Percentiles rank a stretch among this genome's conserved stretches.
Evolutionary conservation across 1,140 invertebrate genomes (phyloP).

Genomic region (Hydropsyche tenuis): DNA sequence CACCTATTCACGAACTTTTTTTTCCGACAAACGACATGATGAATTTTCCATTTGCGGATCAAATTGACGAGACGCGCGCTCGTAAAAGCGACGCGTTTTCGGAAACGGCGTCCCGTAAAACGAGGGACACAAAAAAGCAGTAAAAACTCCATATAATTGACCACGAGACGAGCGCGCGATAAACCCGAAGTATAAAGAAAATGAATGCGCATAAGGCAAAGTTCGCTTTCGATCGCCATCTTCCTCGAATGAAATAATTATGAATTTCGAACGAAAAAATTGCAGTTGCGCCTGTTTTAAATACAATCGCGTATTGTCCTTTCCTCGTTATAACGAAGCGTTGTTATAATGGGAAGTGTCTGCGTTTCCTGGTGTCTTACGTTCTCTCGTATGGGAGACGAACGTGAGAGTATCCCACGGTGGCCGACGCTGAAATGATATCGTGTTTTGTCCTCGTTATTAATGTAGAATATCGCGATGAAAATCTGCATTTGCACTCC

Average conservation of each 20-base stretch:
- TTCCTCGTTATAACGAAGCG: neutral
- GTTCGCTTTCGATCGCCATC: too few relatives aligned
- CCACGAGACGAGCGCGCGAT: too few relatives aligned
- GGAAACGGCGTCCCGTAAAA: too few relatives aligned
- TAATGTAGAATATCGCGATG: neutral
- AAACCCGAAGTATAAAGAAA: too few relatives aligned
- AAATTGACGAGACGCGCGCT: too few relatives aligned
- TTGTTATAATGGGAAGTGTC: neutral
- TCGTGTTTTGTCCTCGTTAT: conserved; percentile 10
- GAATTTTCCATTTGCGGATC: neutral
- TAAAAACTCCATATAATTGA: too few relatives aligned
- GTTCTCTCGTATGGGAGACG: conserved; percentile 1
- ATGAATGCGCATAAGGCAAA: too few relatives aligned
- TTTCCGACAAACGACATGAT: neutral
- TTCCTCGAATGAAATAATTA: too few relatives aligned
- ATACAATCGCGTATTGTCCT: conserved; percentile 16
- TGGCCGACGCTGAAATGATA: conserved; percentile 8
- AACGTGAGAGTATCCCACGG: conserved; percentile 20
- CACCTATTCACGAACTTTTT: conserved; percentile 6
- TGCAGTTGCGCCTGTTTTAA: neutral
- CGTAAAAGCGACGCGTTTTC: too few relatives aligned
- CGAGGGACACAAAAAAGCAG: too few relatives aligned
- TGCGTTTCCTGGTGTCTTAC: conserved; percentile 11
- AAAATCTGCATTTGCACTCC: too few relatives aligned
- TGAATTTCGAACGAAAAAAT: too few relatives aligned